Conservation (phyloP, 2,888 invertebrate genomes). For the Seladonia tumulorum region DNA sequence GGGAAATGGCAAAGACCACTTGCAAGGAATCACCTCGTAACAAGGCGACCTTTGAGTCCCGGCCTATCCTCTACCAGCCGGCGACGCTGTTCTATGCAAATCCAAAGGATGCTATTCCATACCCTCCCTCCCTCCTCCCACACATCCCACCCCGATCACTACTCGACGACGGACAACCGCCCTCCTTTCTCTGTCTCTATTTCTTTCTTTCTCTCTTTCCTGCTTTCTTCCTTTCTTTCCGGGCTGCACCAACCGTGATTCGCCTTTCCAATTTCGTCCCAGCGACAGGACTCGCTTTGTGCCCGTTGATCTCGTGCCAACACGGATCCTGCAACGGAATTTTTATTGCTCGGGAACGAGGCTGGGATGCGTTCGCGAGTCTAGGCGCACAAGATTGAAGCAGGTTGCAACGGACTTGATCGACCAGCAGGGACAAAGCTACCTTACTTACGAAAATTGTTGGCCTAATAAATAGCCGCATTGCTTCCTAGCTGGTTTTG, state of each 20-base stretch:
- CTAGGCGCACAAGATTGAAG: background rate
- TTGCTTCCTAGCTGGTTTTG: no score
- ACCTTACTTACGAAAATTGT: background rate
- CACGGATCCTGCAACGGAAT: background rate
- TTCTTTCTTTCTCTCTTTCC: background rate
- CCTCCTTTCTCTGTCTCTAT: conserved; percentile 57
- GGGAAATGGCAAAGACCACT: conserved; percentile 80
- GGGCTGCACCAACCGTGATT: background rate
- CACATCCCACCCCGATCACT: background rate
- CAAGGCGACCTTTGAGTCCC: conserved; percentile 72
- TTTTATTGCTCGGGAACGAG: background rate
- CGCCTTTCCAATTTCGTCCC: conserved; percentile 44
- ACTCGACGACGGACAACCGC: conserved; percentile 35
- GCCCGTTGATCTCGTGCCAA: conserved; percentile 29
- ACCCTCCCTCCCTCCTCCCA: conserved; percentile 22
- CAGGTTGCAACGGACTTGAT: background rate
- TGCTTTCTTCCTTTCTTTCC: background rate
- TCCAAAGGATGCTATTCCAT: conserved; percentile 54
- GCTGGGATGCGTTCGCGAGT: background rate
- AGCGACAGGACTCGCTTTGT: background rate
- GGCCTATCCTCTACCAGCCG: conserved; percentile 57
- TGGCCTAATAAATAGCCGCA: background rate
- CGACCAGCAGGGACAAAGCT: no score
- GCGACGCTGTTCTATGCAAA: conserved; percentile 71
- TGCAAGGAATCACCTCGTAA: conserved; percentile 74